Percentiles rank a stretch among this genome's conserved stretches.
Evolutionary conservation across 2,797 vertebrate species (phyloP).

Genomic region (Paguma larvata): DNA sequence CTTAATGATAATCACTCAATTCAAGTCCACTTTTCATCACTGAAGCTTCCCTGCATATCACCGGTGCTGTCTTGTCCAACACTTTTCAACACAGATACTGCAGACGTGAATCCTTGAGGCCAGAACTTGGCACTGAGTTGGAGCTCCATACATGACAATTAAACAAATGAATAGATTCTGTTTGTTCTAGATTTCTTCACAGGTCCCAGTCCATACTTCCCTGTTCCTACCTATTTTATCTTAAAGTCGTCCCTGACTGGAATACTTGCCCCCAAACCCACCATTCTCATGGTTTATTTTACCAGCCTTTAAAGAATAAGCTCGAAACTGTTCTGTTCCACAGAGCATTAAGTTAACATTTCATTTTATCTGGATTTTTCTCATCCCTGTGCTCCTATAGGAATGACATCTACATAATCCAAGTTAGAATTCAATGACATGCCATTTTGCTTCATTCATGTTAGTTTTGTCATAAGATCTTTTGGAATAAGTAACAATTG

Average conservation of each 20-base stretch:
- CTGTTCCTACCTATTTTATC: not conserved
- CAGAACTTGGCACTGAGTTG: not conserved
- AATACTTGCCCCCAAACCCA: not conserved
- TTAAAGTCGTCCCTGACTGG: not conserved
- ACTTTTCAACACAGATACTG: not conserved
- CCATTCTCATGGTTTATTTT: not conserved
- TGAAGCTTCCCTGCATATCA: not conserved
- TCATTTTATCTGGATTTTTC: not conserved
- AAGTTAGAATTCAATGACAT: not conserved
- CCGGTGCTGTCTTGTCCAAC: not conserved
- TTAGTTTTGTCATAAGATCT: not conserved
- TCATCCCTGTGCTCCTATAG: not conserved
- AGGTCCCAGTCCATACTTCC: not conserved
- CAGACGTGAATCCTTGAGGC: not conserved
- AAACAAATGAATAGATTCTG: not conserved
- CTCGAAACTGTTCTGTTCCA: not conserved
- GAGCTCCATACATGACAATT: not conserved
- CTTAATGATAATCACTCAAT: not conserved
- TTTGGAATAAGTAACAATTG: not conserved
- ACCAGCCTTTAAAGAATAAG: conserved; percentile 8
- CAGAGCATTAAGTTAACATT: not conserved
- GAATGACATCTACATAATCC: not conserved
- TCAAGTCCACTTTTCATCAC: not conserved
- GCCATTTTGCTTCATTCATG: not conserved
- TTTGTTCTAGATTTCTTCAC: not conserved